Evolutionary conservation across 2,888 invertebrate species (phyloP).

Genomic region (Galeruca laticollis): DNA sequence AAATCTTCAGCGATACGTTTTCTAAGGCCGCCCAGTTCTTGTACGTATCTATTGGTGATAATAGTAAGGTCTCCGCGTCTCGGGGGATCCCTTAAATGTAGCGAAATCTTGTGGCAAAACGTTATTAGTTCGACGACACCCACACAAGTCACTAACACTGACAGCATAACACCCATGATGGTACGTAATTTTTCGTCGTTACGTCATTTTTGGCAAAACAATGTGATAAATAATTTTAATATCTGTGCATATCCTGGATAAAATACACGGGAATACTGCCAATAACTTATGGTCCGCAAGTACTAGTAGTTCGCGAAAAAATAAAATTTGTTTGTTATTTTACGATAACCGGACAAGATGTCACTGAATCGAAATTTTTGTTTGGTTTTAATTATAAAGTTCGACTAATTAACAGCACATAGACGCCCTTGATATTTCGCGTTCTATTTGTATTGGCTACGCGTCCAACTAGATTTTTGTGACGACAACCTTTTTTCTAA

Average conservation of each 20-base stretch:
- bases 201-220: conserved; percentile 45
- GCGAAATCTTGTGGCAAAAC: conserved; percentile 68
- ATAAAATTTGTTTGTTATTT: conserved; percentile 25
- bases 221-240: conserved; percentile 12
- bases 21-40: conserved; percentile 33
- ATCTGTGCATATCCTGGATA: conserved; percentile 17
- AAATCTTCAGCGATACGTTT: conserved; percentile 34
- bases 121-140: conserved; percentile 79
- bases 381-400: conserved; percentile 34
- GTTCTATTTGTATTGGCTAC: conserved; percentile 29
- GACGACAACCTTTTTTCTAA: background rate
- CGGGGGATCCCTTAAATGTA: conserved; percentile 45
- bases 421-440: conserved; percentile 46
- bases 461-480: background rate
- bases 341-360: conserved; percentile 33
- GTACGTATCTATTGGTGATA: conserved; percentile 35
- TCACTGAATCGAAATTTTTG: conserved; percentile 36
- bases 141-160: conserved; percentile 80
- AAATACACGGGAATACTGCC: conserved; percentile 30
- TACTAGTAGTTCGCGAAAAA: conserved; percentile 8
- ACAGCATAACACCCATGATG: conserved; percentile 80
- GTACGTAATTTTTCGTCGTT: conserved; percentile 39
- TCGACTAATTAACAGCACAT: conserved; percentile 38
- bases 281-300: conserved; percentile 10
- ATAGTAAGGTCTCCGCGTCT: conserved; percentile 37